These are phyloP conservation scores for Seladonia tumulorum DNA, from an alignment of 2,888 invertebrate species.

Conservation along the genomic window DNA sequence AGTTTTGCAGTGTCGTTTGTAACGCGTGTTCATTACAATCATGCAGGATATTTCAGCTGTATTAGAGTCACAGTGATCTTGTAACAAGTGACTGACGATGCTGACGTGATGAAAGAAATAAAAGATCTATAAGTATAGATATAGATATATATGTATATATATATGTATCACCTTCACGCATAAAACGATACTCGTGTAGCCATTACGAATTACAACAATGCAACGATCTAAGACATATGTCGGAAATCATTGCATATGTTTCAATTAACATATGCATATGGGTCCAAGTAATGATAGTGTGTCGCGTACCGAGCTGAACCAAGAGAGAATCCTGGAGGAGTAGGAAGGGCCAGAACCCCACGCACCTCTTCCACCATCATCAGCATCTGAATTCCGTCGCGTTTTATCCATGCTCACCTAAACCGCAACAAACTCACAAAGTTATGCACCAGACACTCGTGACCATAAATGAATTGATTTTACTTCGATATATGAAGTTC, in stretches of 20 bases:
- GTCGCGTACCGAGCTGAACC: conserved; percentile 84
- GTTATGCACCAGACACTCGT: conserved; percentile 68
- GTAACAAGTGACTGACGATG: conserved; percentile 58
- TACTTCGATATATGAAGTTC: conserved; percentile 25
- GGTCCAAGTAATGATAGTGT: conserved; percentile 83
- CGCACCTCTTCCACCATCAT: conserved; percentile 80
- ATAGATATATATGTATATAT: not conserved
- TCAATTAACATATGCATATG: conserved; percentile 80
- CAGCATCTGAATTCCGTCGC: conserved; percentile 82
- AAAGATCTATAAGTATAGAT: conserved; percentile 42
- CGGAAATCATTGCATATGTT: conserved; percentile 64
- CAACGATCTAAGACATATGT: conserved; percentile 62
- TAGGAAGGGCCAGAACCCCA: conserved; percentile 82
- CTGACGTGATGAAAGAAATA: conserved; percentile 60
- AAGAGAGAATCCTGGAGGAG: conserved; percentile 83
- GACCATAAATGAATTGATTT: conserved; percentile 40
- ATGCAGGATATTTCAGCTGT: conserved; percentile 47
- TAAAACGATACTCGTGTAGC: conserved; percentile 51
- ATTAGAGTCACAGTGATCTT: conserved; percentile 28
- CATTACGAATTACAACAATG: conserved; percentile 61
- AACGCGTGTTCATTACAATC: conserved; percentile 32
- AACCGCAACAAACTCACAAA: conserved; percentile 83
- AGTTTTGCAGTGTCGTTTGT: conserved; percentile 16
- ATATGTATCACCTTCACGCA: conserved; percentile 35
- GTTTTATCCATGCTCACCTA: conserved; percentile 84